Evolutionary conservation across 2,113 vertebrate species (phyloP).

Genomic region (Barnardius zonarius): DNA sequence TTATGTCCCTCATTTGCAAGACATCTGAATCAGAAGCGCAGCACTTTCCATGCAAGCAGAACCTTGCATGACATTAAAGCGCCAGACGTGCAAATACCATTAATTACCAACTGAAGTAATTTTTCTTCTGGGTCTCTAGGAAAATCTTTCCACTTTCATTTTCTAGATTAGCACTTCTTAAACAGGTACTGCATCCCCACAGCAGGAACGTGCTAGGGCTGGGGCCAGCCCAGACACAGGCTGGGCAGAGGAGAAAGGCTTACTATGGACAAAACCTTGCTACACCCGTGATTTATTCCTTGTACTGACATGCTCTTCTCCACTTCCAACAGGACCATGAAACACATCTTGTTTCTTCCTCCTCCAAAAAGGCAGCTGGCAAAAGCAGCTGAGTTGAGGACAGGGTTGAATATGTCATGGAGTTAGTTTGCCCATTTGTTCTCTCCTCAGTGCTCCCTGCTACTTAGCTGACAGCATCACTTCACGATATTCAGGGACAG

Average conservation of each 20-base stretch:
- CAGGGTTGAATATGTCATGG: fast-evolving
- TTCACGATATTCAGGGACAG: background rate
- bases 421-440: background rate
- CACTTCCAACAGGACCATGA: background rate
- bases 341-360: background rate
- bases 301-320: background rate
- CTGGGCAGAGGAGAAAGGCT: background rate
- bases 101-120: background rate
- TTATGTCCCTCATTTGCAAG: background rate
- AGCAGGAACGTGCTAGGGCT: background rate
- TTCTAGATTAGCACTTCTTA: background rate
- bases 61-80: background rate
- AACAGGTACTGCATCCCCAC: background rate
- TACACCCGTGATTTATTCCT: background rate
- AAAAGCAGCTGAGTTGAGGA: background rate
- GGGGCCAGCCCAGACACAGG: background rate
- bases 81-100: background rate
- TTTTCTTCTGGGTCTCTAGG: background rate
- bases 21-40: background rate
- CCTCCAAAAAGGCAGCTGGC: background rate
- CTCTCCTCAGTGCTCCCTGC: background rate
- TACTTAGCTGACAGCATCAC: background rate
- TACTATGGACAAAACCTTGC: background rate
- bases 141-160: background rate
- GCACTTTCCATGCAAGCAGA: background rate